phyloP scores from a whole-genome alignment of 2,888 invertebrate species.

The Melinaea marsaeus region DNA sequence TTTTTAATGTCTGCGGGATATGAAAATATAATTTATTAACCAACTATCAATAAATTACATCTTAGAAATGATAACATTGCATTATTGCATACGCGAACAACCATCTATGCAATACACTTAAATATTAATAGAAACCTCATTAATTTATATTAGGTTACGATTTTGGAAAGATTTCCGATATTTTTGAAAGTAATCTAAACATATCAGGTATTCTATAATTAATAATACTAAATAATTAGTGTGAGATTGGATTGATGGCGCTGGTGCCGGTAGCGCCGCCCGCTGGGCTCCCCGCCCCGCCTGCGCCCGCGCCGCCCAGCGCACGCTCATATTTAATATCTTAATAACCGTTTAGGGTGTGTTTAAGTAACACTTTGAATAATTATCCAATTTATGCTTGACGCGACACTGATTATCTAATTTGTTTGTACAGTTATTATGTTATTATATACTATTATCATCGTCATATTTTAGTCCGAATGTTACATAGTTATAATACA shows the following conservation, averaged over 20 bases:
- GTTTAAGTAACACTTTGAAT: slow-evolving; percentile 60
- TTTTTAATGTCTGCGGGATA: slow-evolving; percentile 22
- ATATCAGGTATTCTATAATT: neutral
- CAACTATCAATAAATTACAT: neutral
- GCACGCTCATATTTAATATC: slow-evolving; percentile 66
- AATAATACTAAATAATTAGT: neutral
- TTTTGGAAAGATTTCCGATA: no score
- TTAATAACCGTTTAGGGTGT: slow-evolving; percentile 70
- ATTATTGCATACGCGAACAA: neutral
- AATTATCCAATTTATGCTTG: slow-evolving; percentile 58
- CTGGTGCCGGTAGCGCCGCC: slow-evolving; percentile 62
- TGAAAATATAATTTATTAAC: slow-evolving; percentile 3
- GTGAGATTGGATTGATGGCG: slow-evolving; percentile 52
- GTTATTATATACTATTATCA: slow-evolving; percentile 14
- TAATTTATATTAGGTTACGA: no score
- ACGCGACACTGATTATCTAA: slow-evolving; percentile 42
- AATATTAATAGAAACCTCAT: no score
- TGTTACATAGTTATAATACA: neutral
- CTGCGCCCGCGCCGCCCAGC: slow-evolving; percentile 43
- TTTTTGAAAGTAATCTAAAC: no score
- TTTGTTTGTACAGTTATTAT: slow-evolving; percentile 27
- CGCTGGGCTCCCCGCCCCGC: slow-evolving; percentile 64
- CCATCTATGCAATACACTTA: no score
- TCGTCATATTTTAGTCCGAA: neutral
- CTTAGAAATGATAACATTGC: neutral